Base-by-base conservation (phyloP, 2,113 vertebrate genomes). In the Chaetodon trifascialis region DNA sequence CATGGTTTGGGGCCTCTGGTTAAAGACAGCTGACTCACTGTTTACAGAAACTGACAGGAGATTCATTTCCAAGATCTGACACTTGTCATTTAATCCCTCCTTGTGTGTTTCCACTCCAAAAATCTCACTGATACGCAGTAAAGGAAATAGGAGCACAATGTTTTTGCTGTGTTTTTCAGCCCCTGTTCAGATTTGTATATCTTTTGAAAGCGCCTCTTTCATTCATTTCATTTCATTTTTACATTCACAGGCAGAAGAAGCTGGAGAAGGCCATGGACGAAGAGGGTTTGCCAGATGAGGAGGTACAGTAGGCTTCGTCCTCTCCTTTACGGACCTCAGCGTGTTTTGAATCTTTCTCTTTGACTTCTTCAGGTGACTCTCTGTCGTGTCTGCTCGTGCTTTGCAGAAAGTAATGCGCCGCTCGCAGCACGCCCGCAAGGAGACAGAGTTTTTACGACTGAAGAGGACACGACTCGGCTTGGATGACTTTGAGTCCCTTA, bases 191-290 rank as follows among this genome's bases (percentile, higher is more conserved):
- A 7, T 54, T 38, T 58, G 19, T 11, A n/a, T 30, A 0, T 8
- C 25, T 55, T 34, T 10, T 51, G 2, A 51, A 71, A 44, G 25
- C 3, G 38, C 15, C 15, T 4, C 19, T 38, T 62, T 10, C 0
- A 6, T 15, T 19, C 8, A 0, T 15, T 54, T 4, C 14, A 4
- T 69, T 1, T 5, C 62, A 4, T 64, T 68, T 16, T 42, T 17
- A 1, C 19, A 47, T 84, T 75, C 47, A 0, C 17, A 92, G 98
- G 94, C 98, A 99, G 93, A 99, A 98, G 93, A 99, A 99, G 88
- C 94, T 99, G 72, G 98, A 99, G 94, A 97, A 99, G 76, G 98
- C 95, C 80, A 99, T 99, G 98, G 97, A 99, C 40, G 97, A 99
- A 34, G 98, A 99, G 92, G 98, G 98, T 40, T 92, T 99, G 36